Evolutionary conservation across 2,888 invertebrate species (phyloP), one percentile per base, ranked within the genome.

Genomic region (Gari tellinella): DNA sequence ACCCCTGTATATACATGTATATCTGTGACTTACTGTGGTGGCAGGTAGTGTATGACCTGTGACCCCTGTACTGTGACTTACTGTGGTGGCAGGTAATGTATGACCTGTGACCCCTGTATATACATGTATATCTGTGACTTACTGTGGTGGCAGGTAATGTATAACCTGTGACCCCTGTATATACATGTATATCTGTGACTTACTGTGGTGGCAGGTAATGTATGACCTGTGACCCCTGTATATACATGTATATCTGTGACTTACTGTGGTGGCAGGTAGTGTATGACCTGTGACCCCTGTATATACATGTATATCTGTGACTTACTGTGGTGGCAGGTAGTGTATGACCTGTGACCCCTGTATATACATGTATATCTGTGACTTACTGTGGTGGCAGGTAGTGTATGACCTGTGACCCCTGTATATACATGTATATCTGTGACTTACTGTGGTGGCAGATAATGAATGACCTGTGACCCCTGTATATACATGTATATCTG

Each of bases 331-430:
- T 43, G 43, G 43, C n/a, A 45, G 21, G 37, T 37, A 37, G 40
- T 40, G 17, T 45, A 14, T 41, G 41, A 23, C n/a, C 15, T 56
- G 53, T 43, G n/a, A n/a, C n/a, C n/a, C n/a, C n/a, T n/a, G n/a
- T n/a, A n/a, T n/a, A n/a, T n/a, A n/a, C n/a, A n/a, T n/a, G n/a
- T n/a, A n/a, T n/a, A n/a, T n/a, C n/a, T n/a, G n/a, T n/a, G n/a
- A 43, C 43, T 5, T 43, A 31, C 31, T 31, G 31, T 31, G 31
- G 4, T 31, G 31, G 31, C 31, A 31, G 31, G 31, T 31, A 31
- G 31, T 31, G 31, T 31, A 31, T 31, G 31, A 4, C 31, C 31
- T 43, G n/a, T 17, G n/a, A n/a, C n/a, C n/a, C n/a, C n/a, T n/a
- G n/a, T n/a, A n/a, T n/a, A n/a, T n/a, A n/a, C n/a, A n/a, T n/a